Conservation (phyloP, 2,113 vertebrate genomes). For the Collichthys lucidus region DNA sequence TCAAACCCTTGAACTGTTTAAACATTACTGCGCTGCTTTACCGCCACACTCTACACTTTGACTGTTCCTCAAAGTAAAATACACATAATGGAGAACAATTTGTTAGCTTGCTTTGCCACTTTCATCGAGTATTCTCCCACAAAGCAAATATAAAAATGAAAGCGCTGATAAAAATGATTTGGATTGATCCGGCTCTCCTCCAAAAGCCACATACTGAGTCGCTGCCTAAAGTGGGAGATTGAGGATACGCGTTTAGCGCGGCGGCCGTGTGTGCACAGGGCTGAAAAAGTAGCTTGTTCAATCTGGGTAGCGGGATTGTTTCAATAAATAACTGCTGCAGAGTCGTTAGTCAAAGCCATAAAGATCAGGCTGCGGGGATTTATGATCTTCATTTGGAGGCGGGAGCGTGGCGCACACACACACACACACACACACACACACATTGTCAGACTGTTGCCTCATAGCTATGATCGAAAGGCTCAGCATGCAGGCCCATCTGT, state of each 20-base stretch:
- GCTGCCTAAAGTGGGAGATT: slow-evolving; percentile 44
- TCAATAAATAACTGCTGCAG: slow-evolving; percentile 80
- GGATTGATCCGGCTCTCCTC: slow-evolving; percentile 40
- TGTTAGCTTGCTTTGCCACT: slow-evolving; percentile 33
- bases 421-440: slow-evolving; percentile 6
- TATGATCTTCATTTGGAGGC: slow-evolving; percentile 76
- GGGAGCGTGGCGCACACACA: slow-evolving; percentile 46
- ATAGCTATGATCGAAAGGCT: slow-evolving; percentile 66
- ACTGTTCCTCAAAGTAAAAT: slow-evolving; percentile 41
- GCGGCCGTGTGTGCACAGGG: slow-evolving; percentile 11
- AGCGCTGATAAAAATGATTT: slow-evolving; percentile 41
- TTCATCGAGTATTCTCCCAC: slow-evolving; percentile 39
- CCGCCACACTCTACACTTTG: background rate
- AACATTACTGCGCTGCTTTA: slow-evolving; percentile 33
- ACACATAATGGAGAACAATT: slow-evolving; percentile 36
- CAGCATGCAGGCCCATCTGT: slow-evolving; percentile 71
- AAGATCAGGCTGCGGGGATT: slow-evolving; percentile 76
- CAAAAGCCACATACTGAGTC: slow-evolving; percentile 16
- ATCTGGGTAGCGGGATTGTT: slow-evolving; percentile 77
- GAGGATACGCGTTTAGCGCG: slow-evolving; percentile 41
- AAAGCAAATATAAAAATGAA: slow-evolving; percentile 49
- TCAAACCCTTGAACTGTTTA: slow-evolving; percentile 39
- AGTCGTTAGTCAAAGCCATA: slow-evolving; percentile 79
- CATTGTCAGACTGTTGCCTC: slow-evolving; percentile 62
- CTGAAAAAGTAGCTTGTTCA: slow-evolving; percentile 76